These are phyloP conservation scores for Pherbina coryleti DNA, from an alignment of 2,888 invertebrate genomes.

Conservation along the genomic window DNA sequence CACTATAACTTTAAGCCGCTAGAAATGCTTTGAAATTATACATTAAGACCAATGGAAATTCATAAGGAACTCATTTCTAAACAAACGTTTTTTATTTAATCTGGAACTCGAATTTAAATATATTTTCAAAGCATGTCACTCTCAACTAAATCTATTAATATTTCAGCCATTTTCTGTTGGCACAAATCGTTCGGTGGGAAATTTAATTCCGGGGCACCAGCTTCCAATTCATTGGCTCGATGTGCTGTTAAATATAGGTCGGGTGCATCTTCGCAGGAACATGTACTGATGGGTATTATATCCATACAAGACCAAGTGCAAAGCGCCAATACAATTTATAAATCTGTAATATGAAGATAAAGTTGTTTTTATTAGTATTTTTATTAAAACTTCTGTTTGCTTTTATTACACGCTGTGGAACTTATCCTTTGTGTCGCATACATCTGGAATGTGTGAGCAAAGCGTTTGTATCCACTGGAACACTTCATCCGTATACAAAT, in stretches of 20 bases:
- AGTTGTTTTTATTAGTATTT: neutral
- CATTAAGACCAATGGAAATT: too few relatives aligned
- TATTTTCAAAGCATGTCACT: constrained; percentile 71
- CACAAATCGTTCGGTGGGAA: constrained; percentile 74
- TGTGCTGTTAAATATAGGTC: constrained; percentile 73
- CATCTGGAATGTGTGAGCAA: constrained; percentile 68
- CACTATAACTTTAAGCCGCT: too few relatives aligned
- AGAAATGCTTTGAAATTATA: too few relatives aligned
- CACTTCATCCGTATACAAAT: constrained; percentile 75
- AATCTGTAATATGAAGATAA: constrained; percentile 70
- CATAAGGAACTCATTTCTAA: too few relatives aligned
- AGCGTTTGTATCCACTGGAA: constrained; percentile 72
- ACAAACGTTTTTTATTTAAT: too few relatives aligned
- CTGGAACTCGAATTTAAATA: too few relatives aligned
- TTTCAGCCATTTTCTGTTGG: constrained; percentile 77
- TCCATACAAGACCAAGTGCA: constrained; percentile 79
- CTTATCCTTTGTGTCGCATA: constrained; percentile 70
- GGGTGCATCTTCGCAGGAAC: constrained; percentile 79
- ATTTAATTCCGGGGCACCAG: constrained; percentile 65
- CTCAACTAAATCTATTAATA: constrained; percentile 78
- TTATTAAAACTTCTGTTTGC: neutral
- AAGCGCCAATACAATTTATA: constrained; percentile 75
- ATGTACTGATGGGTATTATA: constrained; percentile 79
- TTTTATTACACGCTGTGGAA: constrained; percentile 73
- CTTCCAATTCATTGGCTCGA: constrained; percentile 63